Conservation (phyloP, 2,888 invertebrate genomes). For the Mallateleia sp. region DNA sequence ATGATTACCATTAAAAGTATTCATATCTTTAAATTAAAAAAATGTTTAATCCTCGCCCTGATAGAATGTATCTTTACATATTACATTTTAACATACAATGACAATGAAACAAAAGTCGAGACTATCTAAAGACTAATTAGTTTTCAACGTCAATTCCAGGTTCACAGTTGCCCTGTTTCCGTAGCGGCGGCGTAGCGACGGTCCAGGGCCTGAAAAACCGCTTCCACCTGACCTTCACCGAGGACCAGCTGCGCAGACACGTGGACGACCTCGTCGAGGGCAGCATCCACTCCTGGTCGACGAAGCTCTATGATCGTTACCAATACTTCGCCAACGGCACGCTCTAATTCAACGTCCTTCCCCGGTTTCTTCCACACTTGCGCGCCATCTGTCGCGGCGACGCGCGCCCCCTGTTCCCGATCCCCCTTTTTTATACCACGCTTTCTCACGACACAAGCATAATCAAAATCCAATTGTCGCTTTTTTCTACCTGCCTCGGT, state of each 20-base stretch:
- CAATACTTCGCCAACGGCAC: conserved; percentile 99
- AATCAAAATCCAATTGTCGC: conserved; percentile 59
- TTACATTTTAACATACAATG: too few relatives aligned
- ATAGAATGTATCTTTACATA: too few relatives aligned
- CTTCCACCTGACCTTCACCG: conserved; percentile 98
- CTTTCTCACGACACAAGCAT: conserved; percentile 18
- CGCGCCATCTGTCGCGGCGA: conserved; percentile 44
- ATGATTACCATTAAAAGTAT: too few relatives aligned
- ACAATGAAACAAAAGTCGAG: too few relatives aligned
- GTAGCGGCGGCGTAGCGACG: conserved; percentile 97
- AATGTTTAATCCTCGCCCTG: too few relatives aligned
- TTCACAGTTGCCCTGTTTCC: conserved; percentile 91
- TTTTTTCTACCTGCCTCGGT: conserved; percentile 51
- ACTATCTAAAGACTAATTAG: too few relatives aligned
- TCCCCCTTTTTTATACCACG: conserved; percentile 46
- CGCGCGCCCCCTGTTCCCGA: not conserved
- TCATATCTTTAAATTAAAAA: too few relatives aligned
- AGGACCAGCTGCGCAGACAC: conserved; percentile 97
- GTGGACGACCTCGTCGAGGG: conserved; percentile 98
- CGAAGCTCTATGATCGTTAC: conserved; percentile 99
- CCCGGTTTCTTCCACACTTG: conserved; percentile 54
- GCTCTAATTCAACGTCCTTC: conserved; percentile 90
- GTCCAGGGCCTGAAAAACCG: conserved; percentile 97
- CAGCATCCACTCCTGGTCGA: conserved; percentile 98
- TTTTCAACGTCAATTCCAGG: conserved; percentile 57